Conservation (phyloP, 1,140 invertebrate species). For the Diachasma alloeum region DNA sequence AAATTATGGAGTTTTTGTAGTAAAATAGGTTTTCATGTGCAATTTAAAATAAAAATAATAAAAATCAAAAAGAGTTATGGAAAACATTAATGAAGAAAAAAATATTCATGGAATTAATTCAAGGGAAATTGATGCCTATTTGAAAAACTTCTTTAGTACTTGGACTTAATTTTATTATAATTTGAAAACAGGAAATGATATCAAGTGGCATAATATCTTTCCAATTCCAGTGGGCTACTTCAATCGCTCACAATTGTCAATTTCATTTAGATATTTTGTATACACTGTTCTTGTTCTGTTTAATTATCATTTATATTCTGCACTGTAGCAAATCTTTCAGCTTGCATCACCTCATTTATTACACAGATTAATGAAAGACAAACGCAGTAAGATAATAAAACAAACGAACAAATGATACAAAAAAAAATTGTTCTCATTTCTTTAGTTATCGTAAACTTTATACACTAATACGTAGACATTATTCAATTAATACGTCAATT, state of each 20-base stretch:
- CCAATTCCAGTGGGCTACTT: not conserved
- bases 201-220: not conserved
- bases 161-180: not conserved
- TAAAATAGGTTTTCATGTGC: not conserved
- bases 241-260: too few species aligned
- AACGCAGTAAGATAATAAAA: constrained; percentile 65
- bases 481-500: constrained; percentile 52
- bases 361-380: constrained; percentile 65
- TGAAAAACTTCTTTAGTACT: not conserved
- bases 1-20: not conserved
- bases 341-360: constrained; percentile 32
- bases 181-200: not conserved
- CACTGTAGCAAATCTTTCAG: not conserved
- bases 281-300: not conserved
- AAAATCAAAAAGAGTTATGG: not conserved
- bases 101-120: too few species aligned
- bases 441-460: constrained; percentile 51
- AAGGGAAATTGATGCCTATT: not conserved
- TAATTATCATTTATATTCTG: not conserved
- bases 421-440: constrained; percentile 20
- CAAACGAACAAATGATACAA: constrained; percentile 57
- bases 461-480: constrained; percentile 48
- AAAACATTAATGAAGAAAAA: too few species aligned
- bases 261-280: not conserved
- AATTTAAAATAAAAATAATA: not conserved